A percentile compares a stretch with the other conserved stretches of the same genome.
phyloP scores from a whole-genome alignment of 2,113 vertebrate species.

The Xenopus borealis region DNA sequence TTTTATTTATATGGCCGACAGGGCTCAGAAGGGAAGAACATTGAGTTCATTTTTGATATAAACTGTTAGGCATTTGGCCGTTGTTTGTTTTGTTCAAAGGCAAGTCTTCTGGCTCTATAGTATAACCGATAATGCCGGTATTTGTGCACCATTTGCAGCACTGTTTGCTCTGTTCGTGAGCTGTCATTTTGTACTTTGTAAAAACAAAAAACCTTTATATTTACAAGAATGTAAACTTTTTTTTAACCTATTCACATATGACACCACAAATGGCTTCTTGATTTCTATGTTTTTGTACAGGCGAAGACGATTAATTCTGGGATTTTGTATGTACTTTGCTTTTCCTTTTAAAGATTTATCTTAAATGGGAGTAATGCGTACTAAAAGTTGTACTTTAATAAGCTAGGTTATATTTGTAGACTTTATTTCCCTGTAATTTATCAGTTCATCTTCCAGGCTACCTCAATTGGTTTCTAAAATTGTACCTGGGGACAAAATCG shows the following conservation, averaged over 20 bases:
- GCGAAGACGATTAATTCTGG: background rate
- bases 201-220: conserved; percentile 8
- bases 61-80: background rate
- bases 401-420: conserved; percentile 12
- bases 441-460: conserved; percentile 19
- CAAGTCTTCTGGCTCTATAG: background rate
- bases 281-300: background rate
- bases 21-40: background rate
- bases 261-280: background rate
- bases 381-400: background rate
- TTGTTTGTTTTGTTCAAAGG: background rate
- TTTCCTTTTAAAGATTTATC: background rate
- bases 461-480: conserved; percentile 12
- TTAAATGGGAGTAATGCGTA: background rate
- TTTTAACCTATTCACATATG: background rate
- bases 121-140: background rate
- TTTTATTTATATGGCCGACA: background rate
- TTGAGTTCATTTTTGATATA: background rate
- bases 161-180: background rate
- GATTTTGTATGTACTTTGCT: background rate
- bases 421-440: background rate
- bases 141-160: background rate
- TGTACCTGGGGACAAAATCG: background rate
- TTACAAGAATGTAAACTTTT: conserved; percentile 19
- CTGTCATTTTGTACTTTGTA: conserved; percentile 27